phyloP scores from a whole-genome alignment of 2,797 vertebrate species.

The Lutjanus campechanus region DNA sequence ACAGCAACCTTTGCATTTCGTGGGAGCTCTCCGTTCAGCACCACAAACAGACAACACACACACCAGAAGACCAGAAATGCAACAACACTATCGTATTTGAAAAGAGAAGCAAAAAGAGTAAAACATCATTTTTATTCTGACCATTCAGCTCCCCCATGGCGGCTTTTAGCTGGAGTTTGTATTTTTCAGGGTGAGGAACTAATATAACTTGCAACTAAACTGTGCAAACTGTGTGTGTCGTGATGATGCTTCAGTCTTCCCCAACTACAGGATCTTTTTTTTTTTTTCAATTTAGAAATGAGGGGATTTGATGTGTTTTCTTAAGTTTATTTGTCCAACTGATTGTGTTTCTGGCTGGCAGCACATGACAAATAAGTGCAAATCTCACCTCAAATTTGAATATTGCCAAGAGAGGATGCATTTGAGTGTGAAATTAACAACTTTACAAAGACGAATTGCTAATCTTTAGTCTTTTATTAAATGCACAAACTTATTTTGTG shows the following conservation, averaged over 20 bases:
- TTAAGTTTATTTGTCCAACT: conserved; percentile 20
- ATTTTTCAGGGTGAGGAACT: not conserved
- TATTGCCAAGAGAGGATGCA: conserved; percentile 25
- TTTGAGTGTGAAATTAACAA: conserved; percentile 54
- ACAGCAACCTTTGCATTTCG: not conserved
- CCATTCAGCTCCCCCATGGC: not conserved
- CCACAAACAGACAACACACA: not conserved
- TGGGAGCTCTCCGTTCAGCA: not conserved
- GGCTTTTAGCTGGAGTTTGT: not conserved
- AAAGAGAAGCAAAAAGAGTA: not conserved
- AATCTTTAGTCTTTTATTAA: conserved; percentile 22
- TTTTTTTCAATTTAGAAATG: not conserved
- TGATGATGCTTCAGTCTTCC: not conserved
- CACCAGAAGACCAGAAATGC: not conserved
- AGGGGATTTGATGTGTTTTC: conserved; percentile 21
- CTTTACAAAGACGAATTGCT: conserved; percentile 26
- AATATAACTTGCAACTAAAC: not conserved
- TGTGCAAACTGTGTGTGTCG: not conserved
- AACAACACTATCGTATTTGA: not conserved
- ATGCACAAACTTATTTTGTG: conserved; percentile 16
- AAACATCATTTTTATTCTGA: not conserved
- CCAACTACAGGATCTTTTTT: not conserved
- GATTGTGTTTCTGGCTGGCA: conserved; percentile 27
- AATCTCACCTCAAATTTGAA: conserved; percentile 37
- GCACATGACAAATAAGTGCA: conserved; percentile 28